Evolutionary conservation across 2,888 invertebrate genomes (phyloP), one percentile per base, ranked within the genome.

Genomic region (Synergus laeviventris): DNA sequence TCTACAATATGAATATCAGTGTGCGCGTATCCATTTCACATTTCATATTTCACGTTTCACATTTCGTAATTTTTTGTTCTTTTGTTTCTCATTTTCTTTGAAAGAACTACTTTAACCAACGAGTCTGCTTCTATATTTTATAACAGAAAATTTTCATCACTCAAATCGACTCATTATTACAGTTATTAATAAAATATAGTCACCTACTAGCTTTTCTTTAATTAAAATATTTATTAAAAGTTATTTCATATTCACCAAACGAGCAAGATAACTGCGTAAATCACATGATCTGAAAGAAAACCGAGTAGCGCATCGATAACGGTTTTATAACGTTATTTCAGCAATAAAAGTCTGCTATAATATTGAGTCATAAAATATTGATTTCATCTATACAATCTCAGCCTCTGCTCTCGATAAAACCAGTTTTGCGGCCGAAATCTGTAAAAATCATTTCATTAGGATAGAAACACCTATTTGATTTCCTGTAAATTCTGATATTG

Each of bases 301-400:
- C 18, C 18, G 31, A 60, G 39, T 62, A 18, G 39, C 62, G 18
- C 39, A n/a, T n/a, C 62, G 62, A 62, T 62, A 62, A 62, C 62
- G 11, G 38, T 18, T 62, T 62, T 39, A 62, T 62, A 62, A 31
- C 62, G 21, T 62, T 38, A 62, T 18, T 62, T 62, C 18, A 18
- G 62, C 62, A 62, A 39, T 62, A 62, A 62, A 39, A 62, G 18
- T 31, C 60, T 18, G 21, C 39, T 18, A 39, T 62, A 62, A 62
- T 62, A 38, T 62, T 11, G 21, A 62, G 18, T 39, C 62, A 62
- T 39, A 62, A 62, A 62, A 62, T 62, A 39, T 39, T 38, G 62
- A 62, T 62, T 39, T 39, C 62, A 39, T 38, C 39, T 62, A 2
- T 62, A 62, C 36, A 62, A 62, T 62, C n/a, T 62, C 36, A n/a